Evolutionary conservation across 2,113 vertebrate species (phyloP), one percentile per base, ranked within the genome.

Genomic region (Colius striatus): DNA sequence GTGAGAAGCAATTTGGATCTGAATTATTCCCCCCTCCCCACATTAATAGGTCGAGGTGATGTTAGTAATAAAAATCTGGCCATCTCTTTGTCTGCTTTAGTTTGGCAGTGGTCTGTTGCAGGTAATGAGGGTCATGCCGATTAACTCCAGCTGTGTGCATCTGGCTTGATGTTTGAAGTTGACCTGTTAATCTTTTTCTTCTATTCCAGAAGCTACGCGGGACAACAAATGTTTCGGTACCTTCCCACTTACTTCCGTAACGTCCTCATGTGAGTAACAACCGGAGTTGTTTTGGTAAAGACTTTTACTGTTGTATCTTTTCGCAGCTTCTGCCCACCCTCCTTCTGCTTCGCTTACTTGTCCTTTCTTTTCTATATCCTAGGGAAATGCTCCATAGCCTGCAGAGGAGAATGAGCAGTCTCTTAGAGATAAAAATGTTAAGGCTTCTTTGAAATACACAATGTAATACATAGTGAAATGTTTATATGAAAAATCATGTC

Each of bases 131-230:
- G 10, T 71, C 50, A 22, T 51, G 78, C 68, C 72, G 68, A 68
- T 87, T 75, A 79, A 34, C 45, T 43, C 58, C 89, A 95, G 73
- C 79, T 92, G 83, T 10, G n/a, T 16, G 68, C 19, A 13, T 84
- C 72, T 87, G 85, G 30, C 48, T 75, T 23, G 8, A 10, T 30
- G 62, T 85, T 86, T 68, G 66, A 61, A 82, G 88, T 18, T 92
- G 88, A 93, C 47, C 76, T 87, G 61, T 22, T 45, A 7, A 87
- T 84, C 34, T 82, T 54, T n/a, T 34, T 71, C 43, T 89, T 70
- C 26, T 36, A 4, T 95, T 97, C 57, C 92, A 95, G 95, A 89
- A 94, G 61, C 94, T 81, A 2, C 38, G 6, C 1, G 29, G 70
- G 76, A 89, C 76, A 84, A 5, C 83, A 87, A 68, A 96, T 93